Percentiles rank a stretch among this genome's conserved stretches.
These are phyloP conservation scores for Perithous albicinctus DNA, from an alignment of 2,888 invertebrate genomes.

Conservation along the genomic window DNA sequence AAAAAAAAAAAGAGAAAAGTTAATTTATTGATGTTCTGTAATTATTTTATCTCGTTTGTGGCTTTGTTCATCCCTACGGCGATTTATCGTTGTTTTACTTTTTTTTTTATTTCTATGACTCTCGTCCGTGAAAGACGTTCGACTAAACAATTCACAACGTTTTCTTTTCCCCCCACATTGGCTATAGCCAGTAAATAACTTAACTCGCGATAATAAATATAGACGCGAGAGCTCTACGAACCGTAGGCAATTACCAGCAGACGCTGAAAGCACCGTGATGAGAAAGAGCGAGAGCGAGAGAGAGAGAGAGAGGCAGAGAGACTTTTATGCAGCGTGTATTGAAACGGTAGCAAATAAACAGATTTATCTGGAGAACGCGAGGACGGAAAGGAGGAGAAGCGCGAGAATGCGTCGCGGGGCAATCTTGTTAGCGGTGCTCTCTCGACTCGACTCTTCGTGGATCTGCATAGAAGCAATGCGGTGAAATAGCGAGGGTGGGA, in stretches of 20 bases:
- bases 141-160: conserved; percentile 51
- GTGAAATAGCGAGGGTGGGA: conserved; percentile 59
- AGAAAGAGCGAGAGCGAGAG: no score
- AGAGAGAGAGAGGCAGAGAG: no score
- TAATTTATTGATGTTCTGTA: background rate
- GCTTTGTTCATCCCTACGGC: background rate
- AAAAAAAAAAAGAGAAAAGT: no score
- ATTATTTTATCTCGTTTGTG: background rate
- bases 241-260: conserved; percentile 72
- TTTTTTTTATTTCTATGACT: conserved; percentile 7
- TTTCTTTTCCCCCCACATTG: conserved; percentile 4
- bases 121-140: conserved; percentile 7
- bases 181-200: conserved; percentile 61
- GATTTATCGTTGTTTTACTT: background rate
- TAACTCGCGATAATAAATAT: conserved; percentile 67
- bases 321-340: conserved; percentile 25
- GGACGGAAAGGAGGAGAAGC: conserved; percentile 50
- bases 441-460: background rate
- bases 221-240: conserved; percentile 37
- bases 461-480: conserved; percentile 71
- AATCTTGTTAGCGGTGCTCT: conserved; percentile 75
- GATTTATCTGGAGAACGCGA: conserved; percentile 76
- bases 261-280: conserved; percentile 10
- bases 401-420: conserved; percentile 69
- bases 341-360: conserved; percentile 74